Conservation (phyloP, 2,113 vertebrate genomes). For the Panurus biarmicus region DNA sequence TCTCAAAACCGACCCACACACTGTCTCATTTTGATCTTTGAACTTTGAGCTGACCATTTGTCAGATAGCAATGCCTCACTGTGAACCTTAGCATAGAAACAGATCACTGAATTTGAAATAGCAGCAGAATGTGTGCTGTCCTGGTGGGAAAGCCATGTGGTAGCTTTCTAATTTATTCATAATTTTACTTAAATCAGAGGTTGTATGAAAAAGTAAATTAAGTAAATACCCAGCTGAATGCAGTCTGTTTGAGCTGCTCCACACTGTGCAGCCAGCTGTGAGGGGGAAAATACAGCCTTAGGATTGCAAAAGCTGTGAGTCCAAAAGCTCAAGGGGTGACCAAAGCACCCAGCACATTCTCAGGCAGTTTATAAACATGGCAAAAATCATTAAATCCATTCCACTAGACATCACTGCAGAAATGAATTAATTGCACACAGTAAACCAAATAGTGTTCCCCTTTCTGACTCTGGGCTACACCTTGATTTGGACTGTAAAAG, state of each 20-base stretch:
- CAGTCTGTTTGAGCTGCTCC: not conserved
- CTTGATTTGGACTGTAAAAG: not conserved
- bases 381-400: conserved; percentile 19
- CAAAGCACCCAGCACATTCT: not conserved
- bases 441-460: not conserved
- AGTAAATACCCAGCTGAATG: conserved; percentile 11
- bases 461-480: not conserved
- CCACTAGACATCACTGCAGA: not conserved
- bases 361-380: not conserved
- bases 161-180: conserved; percentile 7
- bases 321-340: not conserved
- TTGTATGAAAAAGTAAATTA: conserved; percentile 21
- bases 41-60: not conserved
- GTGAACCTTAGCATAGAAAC: conserved; percentile 2
- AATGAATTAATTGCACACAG: not conserved
- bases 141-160: not conserved
- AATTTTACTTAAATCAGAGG: conserved; percentile 3
- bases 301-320: not conserved
- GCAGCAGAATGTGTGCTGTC: not conserved
- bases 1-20: not conserved
- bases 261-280: not conserved
- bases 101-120: not conserved
- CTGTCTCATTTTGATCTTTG: not conserved
- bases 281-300: not conserved
- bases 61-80: not conserved